These are phyloP conservation scores for Coreoperca whiteheadi DNA, from an alignment of 2,113 vertebrate species.

Conservation along the genomic window DNA sequence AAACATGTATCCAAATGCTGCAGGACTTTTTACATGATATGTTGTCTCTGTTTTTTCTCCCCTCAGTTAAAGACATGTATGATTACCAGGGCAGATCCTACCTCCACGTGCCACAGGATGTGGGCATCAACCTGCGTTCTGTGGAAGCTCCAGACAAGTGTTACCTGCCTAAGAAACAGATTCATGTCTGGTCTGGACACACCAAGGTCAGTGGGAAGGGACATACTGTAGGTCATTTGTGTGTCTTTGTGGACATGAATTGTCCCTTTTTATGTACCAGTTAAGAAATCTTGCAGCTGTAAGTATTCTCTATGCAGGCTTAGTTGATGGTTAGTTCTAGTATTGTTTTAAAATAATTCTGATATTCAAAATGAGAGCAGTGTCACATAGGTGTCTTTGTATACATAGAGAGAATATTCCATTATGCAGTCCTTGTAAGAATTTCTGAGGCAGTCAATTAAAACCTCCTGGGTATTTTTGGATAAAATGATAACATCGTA, in stretches of 20 bases:
- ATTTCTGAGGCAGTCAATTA: constrained; percentile 10
- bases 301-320: background rate
- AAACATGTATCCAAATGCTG: background rate
- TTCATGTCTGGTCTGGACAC: constrained; percentile 98
- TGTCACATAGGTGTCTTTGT: background rate
- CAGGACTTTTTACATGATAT: background rate
- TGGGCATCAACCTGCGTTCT: constrained; percentile 95
- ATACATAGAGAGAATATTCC: background rate
- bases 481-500: constrained; percentile 6
- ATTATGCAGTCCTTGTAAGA: constrained; percentile 14
- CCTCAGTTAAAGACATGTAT: constrained; percentile 96
- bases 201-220: constrained; percentile 88
- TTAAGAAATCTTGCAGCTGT: background rate
- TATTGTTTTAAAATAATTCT: background rate
- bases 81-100: constrained; percentile 99
- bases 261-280: background rate
- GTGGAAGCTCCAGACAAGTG: constrained; percentile 94
- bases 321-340: background rate
- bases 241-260: background rate
- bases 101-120: constrained; percentile 96
- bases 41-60: constrained; percentile 23
- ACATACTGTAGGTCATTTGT: background rate
- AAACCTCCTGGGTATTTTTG: background rate
- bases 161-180: constrained; percentile 98
- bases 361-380: background rate